Evolutionary conservation across 2,888 invertebrate species (phyloP), one percentile per base, ranked within the genome.

Genomic region (Punctoribates punctum): DNA sequence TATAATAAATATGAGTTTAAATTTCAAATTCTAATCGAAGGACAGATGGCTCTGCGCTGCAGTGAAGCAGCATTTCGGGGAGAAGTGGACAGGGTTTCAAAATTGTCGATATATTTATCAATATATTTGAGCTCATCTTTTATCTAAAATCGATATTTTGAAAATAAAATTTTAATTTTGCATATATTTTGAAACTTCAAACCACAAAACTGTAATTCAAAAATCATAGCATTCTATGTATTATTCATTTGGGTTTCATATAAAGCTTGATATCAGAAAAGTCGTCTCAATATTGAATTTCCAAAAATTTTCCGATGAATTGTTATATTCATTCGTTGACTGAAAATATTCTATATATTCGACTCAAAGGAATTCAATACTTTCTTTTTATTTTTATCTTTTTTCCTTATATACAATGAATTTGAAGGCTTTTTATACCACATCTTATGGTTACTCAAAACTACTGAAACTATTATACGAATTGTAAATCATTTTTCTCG

Each of bases 171-270:
- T 54, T 54, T 54, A 54, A 54, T 54, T 54, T 54, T 20, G 54
- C 54, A 54, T 54, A 54, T n/a, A 20, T n/a, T 54, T 54, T 54
- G 20, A 20, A 54, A 8, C n/a, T 54, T 54, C 5, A 54, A 54
- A 54, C 54, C 54, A 54, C 54, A 54, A 54, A n/a, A 54, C 3
- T 20, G 20, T 54, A 54, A 54, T 54, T 54, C 54, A 54, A 54
- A 54, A 48, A 11, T 48, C 48, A 48, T 48, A 17, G 54, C 8
- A n/a, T 54, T 54, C n/a, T 5, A 54, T 54, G 54, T n/a, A 54
- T 54, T n/a, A 54, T 54, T 54, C 54, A 54, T 54, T n/a, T 54
- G 54, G 20, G 48, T 34, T 34, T 34, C 34, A 48, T 48, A 48
- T 48, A 4, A 48, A 48, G 48, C 2, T 6, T 3, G 11, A 48